These are phyloP conservation scores for Dasysyrphus tricinctus DNA, from an alignment of 2,888 invertebrate genomes.

Conservation along the genomic window DNA sequence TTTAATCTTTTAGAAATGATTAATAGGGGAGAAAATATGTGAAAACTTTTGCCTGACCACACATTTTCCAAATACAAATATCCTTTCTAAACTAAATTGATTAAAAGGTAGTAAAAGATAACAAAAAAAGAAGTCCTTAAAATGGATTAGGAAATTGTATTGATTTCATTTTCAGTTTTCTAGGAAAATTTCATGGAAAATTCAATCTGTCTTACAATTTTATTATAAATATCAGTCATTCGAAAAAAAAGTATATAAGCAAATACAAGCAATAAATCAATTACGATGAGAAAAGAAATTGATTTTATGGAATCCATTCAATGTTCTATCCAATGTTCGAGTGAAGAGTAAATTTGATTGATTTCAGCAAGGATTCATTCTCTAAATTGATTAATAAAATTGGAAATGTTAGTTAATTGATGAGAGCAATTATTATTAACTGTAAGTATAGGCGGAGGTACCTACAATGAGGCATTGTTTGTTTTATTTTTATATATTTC, in stretches of 20 bases:
- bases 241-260: neutral
- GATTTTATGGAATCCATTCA: neutral
- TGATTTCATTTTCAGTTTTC: neutral
- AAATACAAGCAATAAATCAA: neutral
- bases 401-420: neutral
- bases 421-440: neutral
- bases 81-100: neutral
- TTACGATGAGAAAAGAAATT: neutral
- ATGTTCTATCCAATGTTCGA: neutral
- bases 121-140: neutral
- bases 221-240: neutral
- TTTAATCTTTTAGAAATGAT: constrained; percentile 25
- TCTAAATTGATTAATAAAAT: neutral
- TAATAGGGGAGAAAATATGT: neutral
- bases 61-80: neutral
- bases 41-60: neutral
- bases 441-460: no score
- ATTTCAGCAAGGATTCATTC: neutral
- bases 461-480: no score
- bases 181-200: neutral
- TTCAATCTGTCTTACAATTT: neutral
- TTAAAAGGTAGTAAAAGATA: neutral
- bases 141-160: neutral
- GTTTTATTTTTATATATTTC: no score
- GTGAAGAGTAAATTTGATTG: neutral